Evolutionary conservation across 2,888 invertebrate species (phyloP), one percentile per base, ranked within the genome.

Genomic region (Rugalucina vietnamica): DNA sequence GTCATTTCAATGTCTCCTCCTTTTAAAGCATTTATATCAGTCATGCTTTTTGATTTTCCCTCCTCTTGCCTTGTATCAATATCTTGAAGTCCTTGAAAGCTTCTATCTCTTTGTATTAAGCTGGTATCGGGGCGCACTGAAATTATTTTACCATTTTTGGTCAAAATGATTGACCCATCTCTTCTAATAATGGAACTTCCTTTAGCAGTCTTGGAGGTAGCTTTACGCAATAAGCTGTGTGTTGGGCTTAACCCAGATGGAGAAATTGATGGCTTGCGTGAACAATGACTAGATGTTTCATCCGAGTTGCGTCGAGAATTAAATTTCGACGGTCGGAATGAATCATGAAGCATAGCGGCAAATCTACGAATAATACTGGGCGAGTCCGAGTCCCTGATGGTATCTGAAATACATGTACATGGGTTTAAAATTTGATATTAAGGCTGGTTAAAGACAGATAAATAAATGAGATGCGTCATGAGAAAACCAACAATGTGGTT

Each of bases 101-200:
- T 84, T 29, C 50, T 60, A 32, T 82, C 84, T 27, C 80, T 43
- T 60, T 82, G 87, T 24, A 83, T 39, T 5, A 80, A 75, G 54
- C 82, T 83, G 1, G 74, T 81, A 69, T 91, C 90, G 12, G 88
- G 79, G 8, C 91, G 82, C 29, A 92, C 91, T 29, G 92, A 91
- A 32, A 93, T 91, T 37, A 93, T 92, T 82, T 93, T 93, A 1
- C 92, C 93, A 57, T 90, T 91, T 84, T 93, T 93, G 49, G 93
- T 91, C 39, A 93, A 88, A 65, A 93, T 92, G 0, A 92, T 78
- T 3, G 92, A 90, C 10, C 92, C 93, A 43, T 93, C 91, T 77
- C 89, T 87, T 60, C 90, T 88, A 37, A 92, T 93, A 12, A 93
- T 87, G 0, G 92, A 93, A 76, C 90, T 92, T 0, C 90, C 91